These are phyloP conservation scores for Vespertilio murinus DNA, from an alignment of 2,797 vertebrate species.

Conservation along the genomic window DNA sequence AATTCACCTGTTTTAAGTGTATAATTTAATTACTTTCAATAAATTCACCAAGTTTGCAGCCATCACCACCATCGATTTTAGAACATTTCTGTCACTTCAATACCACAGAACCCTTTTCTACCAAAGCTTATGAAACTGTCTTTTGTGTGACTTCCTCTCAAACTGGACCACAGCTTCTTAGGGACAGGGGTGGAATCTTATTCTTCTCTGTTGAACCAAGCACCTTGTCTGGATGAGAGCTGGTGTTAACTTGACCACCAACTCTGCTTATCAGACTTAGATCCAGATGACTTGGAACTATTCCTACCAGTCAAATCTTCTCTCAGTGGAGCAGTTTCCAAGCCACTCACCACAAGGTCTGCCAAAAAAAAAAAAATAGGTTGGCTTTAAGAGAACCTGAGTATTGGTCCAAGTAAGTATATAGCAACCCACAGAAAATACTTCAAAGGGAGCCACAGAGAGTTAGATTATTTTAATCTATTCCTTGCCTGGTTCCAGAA, in stretches of 20 bases:
- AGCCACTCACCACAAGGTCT: not conserved
- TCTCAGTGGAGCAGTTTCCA: not conserved
- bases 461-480: slow-evolving; percentile 4
- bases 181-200: not conserved
- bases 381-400: not conserved
- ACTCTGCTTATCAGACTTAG: not conserved
- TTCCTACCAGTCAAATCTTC: slow-evolving; percentile 22
- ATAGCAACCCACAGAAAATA: not conserved
- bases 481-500: slow-evolving; percentile 19
- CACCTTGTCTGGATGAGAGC: not conserved
- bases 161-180: not conserved
- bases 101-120: not conserved
- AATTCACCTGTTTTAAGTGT: not conserved
- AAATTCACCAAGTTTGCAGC: not conserved
- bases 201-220: not conserved
- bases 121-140: not conserved
- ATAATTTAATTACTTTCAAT: no score
- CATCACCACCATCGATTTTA: not conserved
- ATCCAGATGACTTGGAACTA: not conserved
- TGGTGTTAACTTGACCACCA: not conserved
- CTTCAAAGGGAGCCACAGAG: not conserved
- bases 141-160: not conserved
- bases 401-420: not conserved
- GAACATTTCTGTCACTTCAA: not conserved
- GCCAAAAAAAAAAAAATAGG: not conserved